Base-by-base conservation (phyloP, 2,113 vertebrate genomes). In the Phrynosoma platyrhinos region DNA sequence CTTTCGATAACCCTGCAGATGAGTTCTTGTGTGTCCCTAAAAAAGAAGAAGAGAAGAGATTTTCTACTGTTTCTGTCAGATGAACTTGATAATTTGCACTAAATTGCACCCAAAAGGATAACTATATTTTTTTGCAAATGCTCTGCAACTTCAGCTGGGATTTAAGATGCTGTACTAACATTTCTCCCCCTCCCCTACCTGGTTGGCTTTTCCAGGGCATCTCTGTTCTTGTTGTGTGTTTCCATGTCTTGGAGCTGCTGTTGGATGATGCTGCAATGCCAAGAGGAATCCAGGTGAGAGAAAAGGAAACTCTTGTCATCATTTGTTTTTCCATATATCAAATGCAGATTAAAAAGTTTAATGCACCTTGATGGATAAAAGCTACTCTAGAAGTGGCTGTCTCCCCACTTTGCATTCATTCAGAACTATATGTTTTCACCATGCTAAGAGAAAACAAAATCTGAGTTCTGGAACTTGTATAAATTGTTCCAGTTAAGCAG, bases 191-290 rank as follows among this genome's bases (percentile, higher is more conserved):
- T n/a, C 89, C 72, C 23, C 6, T 68, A 9, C 27, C 4, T 52
- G 40, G 4, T 75, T n/a, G 6, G 3, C 68, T 89, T 64, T 47
- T 84, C 55, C 95, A 99, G 99, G 98, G 98, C 83, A 97, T 99
- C 95, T 98, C 98, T 18, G 98, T 99, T 25, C 97, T 99, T 78
- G 98, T 98, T 10, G 99, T 99, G 81, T 98, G 98, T 93, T 97
- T 99, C 92, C 98, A 99, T 0, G 97, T 98, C 71, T 84, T 99
- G 96, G 98, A 99, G 95, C 96, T 99, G 93, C 97, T 99, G 64
- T 96, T 99, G 10, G 98, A 99, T 21, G 99, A 99, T 58, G 95
- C 98, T 0, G 99, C 98, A 0, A 97, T 99, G 98, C 99, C 99
- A 0, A 96, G 97, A 94, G 98, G 98, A 93, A 98, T 98, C 95